Conservation (phyloP, 2,888 invertebrate genomes). For the Caradrina kadenii region DNA sequence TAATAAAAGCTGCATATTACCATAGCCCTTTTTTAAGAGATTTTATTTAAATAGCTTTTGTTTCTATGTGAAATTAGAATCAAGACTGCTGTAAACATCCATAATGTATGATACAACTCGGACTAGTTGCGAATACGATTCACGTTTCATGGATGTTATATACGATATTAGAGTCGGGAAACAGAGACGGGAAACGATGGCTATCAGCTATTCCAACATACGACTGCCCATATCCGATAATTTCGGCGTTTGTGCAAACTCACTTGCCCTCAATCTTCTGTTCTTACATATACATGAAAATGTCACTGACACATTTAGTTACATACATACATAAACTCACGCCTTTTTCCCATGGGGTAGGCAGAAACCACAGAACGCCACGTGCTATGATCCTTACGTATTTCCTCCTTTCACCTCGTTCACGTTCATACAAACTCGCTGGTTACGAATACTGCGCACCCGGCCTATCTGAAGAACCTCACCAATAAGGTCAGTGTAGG, state of each 20-base stretch:
- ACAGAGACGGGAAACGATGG: constrained; percentile 25
- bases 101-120: neutral
- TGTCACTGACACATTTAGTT: too few relatives aligned
- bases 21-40: neutral
- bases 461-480: too few relatives aligned
- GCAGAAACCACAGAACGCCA: too few relatives aligned
- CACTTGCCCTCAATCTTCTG: constrained; percentile 2
- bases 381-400: too few relatives aligned
- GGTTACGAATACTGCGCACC: too few relatives aligned
- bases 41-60: neutral
- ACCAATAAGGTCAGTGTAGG: too few relatives aligned
- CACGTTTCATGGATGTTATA: constrained; percentile 12
- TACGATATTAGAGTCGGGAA: constrained; percentile 15
- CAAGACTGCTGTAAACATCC: neutral
- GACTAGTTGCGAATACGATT: constrained; percentile 10
- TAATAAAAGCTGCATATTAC: too few relatives aligned
- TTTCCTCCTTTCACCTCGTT: too few relatives aligned
- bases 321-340: too few relatives aligned
- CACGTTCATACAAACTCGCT: too few relatives aligned
- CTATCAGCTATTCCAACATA: constrained; percentile 15
- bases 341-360: too few relatives aligned
- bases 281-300: neutral
- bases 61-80: neutral
- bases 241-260: constrained; percentile 22
- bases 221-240: constrained; percentile 27